phyloP scores from a whole-genome alignment of 2,113 vertebrate genomes.

The Pica pica region DNA sequence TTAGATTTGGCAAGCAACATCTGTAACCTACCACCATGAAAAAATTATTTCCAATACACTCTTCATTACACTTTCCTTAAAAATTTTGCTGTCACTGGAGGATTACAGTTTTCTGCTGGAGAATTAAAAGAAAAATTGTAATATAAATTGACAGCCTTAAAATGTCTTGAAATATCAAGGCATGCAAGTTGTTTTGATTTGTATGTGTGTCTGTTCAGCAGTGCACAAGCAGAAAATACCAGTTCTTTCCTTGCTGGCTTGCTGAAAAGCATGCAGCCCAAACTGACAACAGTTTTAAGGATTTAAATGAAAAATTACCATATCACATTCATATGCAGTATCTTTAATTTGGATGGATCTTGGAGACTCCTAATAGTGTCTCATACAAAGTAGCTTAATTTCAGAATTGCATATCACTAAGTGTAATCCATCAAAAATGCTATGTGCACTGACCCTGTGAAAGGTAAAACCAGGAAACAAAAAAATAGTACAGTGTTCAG shows the following conservation, averaged over 20 bases:
- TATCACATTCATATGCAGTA: neutral
- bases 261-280: neutral
- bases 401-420: neutral
- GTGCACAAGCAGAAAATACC: neutral
- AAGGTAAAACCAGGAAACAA: neutral
- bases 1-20: neutral
- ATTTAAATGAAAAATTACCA: neutral
- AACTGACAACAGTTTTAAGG: neutral
- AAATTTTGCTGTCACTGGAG: neutral
- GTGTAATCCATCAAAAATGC: neutral
- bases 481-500: neutral
- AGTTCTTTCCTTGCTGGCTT: neutral
- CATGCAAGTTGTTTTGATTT: neutral
- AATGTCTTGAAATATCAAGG: neutral
- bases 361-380: neutral
- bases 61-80: neutral
- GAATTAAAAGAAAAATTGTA: neutral
- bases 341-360: neutral
- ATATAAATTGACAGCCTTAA: neutral
- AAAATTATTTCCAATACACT: neutral
- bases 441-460: neutral
- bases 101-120: neutral
- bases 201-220: neutral
- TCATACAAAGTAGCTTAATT: neutral
- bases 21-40: neutral